phyloP scores from a whole-genome alignment of 2,888 invertebrate species.

The Halictus quadricinctus region DNA sequence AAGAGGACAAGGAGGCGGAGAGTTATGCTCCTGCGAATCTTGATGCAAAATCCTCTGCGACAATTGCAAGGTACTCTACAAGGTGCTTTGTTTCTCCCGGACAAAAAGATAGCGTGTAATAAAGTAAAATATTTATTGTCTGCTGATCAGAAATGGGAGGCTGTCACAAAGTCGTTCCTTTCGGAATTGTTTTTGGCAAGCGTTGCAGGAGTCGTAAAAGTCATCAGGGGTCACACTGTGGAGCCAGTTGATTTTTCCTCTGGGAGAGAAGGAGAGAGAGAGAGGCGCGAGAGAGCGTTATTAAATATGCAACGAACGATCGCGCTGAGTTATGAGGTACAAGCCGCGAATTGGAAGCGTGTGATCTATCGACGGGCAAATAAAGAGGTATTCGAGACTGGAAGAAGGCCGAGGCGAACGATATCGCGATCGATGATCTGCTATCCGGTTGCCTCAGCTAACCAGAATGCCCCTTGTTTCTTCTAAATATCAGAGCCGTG shows the following conservation, averaged over 20 bases:
- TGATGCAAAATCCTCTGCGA: not conserved
- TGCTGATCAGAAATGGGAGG: not conserved
- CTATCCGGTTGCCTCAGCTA: constrained; percentile 55
- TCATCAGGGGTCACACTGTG: not conserved
- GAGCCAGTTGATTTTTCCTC: not conserved
- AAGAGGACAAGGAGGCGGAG: too few species aligned
- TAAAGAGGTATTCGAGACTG: constrained; percentile 59
- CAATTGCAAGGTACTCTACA: too few species aligned
- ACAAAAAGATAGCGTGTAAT: not conserved
- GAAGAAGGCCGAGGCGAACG: constrained; percentile 52
- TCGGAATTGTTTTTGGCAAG: not conserved
- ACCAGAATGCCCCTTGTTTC: constrained; percentile 46
- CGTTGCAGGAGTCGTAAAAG: not conserved
- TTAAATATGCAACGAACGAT: constrained; percentile 58
- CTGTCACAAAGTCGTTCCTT: not conserved
- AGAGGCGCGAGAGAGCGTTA: constrained; percentile 32
- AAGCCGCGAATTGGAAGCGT: constrained; percentile 58
- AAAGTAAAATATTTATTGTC: not conserved
- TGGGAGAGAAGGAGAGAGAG: not conserved
- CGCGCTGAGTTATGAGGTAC: constrained; percentile 53
- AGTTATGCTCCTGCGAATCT: too few species aligned
- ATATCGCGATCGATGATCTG: constrained; percentile 63
- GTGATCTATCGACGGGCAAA: constrained; percentile 62
- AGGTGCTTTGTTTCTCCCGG: not conserved
- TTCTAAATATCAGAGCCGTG: constrained; percentile 42